Evolutionary conservation across 2,113 vertebrate genomes (phyloP).

Genomic region (Centropus unirufus): DNA sequence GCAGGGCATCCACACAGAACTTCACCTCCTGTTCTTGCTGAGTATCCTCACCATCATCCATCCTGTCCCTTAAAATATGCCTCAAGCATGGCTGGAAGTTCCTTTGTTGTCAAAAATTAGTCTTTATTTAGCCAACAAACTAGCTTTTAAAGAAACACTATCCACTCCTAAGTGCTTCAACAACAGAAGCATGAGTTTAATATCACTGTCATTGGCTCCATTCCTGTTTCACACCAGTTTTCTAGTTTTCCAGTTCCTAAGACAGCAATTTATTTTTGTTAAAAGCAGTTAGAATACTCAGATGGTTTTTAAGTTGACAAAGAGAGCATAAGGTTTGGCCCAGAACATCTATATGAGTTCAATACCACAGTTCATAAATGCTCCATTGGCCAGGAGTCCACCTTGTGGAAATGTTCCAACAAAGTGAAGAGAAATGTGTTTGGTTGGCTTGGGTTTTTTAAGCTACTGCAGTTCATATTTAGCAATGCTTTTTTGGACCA

Average conservation of each 20-base stretch:
- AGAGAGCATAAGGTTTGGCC: not conserved
- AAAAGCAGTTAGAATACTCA: not conserved
- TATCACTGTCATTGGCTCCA: not conserved
- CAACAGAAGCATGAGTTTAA: not conserved
- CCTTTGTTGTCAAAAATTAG: not conserved
- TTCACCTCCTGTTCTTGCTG: not conserved
- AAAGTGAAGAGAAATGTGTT: not conserved
- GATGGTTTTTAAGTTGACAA: not conserved
- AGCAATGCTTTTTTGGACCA: not conserved
- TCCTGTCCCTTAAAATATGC: not conserved
- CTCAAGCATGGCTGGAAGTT: not conserved
- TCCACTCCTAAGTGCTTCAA: not conserved
- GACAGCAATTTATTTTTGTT: not conserved
- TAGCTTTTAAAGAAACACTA: not conserved
- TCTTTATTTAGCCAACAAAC: not conserved
- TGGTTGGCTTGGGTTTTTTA: not conserved
- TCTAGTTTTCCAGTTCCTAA: not conserved
- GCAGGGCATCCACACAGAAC: not conserved
- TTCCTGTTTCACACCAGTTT: slow-evolving; percentile 3
- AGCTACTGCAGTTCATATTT: slow-evolving; percentile 1
- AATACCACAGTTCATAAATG: not conserved
- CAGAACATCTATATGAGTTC: not conserved
- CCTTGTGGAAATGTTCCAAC: not conserved
- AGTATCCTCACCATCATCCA: not conserved
- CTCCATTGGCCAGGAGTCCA: not conserved